Evolutionary conservation across 2,113 vertebrate genomes (phyloP), one percentile per base, ranked within the genome.

Genomic region (Albula glossodonta): DNA sequence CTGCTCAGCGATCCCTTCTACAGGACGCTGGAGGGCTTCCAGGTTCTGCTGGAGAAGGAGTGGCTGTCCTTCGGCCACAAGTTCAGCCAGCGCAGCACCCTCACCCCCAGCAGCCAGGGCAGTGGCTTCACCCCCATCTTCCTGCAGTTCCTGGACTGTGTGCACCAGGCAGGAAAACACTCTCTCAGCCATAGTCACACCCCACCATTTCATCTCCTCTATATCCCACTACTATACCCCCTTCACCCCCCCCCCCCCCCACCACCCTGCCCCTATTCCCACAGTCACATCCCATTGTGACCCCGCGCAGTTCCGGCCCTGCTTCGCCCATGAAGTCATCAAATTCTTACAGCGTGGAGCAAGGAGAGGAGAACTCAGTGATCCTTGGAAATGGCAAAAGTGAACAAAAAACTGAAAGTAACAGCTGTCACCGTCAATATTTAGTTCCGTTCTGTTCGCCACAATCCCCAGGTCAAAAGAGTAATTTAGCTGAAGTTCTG

Each of bases 11-110:
- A 99, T 88, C 97, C 98, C 0, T 99, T 98, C 94, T 99, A 99
- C 91, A 96, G 98, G 88, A 99, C 98, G 0, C 94, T 99, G 83
- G 98, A 98, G 93, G 98, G 98, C 15, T 99, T 99, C 93, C 96
- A 96, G 90, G 96, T 98, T 94, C 93, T 99, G 90, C 94, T 99
- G 56, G 97, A 99, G 92, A 99, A 99, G 87, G 98, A 99, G 41
- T 99, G 98, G 98, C 95, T 99, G 63, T 99, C 98, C 2, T 99
- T 99, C 7, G 98, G 98, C 78, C 98, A 99, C 91, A 99, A 98
- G 86, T 99, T 99, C 96, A 98, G 96, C 92, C 98, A 99, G 25
- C 96, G 98, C 60, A 97, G 97, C 92, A 97, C 95, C 89, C 94
- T 99, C 91, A 96, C 95, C 83, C 97, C 97, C 88, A 97, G 92